These are phyloP conservation scores for Hydroisotoma schaefferi DNA, from an alignment of 2,888 invertebrate genomes.

Conservation along the genomic window DNA sequence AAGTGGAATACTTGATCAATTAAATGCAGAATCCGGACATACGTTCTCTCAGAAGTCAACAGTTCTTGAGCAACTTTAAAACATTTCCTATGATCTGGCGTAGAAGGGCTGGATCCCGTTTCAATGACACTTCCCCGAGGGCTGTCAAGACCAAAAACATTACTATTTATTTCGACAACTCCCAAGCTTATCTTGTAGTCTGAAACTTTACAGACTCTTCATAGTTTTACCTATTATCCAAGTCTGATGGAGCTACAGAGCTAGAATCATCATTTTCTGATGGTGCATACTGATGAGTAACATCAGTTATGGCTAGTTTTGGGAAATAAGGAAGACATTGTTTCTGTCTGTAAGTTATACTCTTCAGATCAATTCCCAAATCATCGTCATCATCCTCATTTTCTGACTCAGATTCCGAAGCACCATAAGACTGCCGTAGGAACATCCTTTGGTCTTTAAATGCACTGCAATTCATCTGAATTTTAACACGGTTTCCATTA, in stretches of 20 bases:
- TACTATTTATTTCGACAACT: background rate
- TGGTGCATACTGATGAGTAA: constrained; percentile 41
- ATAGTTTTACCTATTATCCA: constrained; percentile 16
- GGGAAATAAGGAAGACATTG: constrained; percentile 34
- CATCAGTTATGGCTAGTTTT: constrained; percentile 37
- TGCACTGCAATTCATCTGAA: constrained; percentile 20
- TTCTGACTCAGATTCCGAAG: constrained; percentile 54
- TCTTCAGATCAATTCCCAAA: constrained; percentile 29
- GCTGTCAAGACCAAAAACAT: constrained; percentile 7
- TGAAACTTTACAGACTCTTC: no score
- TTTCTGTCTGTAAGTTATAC: constrained; percentile 29
- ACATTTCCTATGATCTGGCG: constrained; percentile 49
- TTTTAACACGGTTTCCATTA: background rate
- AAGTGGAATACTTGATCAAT: constrained; percentile 63
- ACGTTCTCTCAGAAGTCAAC: constrained; percentile 61
- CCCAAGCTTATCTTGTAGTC: background rate
- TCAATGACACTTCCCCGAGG: constrained; percentile 32
- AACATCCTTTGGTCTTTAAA: constrained; percentile 40
- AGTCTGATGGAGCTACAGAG: constrained; percentile 35
- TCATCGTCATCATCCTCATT: constrained; percentile 55
- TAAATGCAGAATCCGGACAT: constrained; percentile 60
- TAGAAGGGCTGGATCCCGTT: constrained; percentile 35
- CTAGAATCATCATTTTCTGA: constrained; percentile 45
- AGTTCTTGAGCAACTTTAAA: constrained; percentile 60
- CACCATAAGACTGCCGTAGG: constrained; percentile 51